Evolutionary conservation across 2,797 vertebrate species (phyloP).

Genomic region (Podargus strigoides): DNA sequence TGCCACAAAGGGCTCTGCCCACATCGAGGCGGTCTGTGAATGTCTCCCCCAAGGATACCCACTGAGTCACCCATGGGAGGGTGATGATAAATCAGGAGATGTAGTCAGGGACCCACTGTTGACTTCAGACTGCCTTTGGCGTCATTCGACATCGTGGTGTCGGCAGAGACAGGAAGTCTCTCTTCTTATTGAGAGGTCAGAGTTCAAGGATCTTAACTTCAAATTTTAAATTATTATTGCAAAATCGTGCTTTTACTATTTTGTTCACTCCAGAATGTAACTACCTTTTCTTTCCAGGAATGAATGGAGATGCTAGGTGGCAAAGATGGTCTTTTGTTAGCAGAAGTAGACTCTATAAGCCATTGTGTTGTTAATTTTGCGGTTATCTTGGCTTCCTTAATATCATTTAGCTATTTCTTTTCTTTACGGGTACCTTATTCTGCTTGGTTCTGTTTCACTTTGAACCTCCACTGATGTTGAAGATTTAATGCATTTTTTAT

Average conservation of each 20-base stretch:
- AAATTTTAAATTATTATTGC: neutral
- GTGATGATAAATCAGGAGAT: neutral
- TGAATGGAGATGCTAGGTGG: neutral
- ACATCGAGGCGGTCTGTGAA: neutral
- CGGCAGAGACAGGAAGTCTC: neutral
- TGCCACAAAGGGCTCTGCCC: neutral
- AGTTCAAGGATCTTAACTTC: neutral
- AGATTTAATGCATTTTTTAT: slow-evolving; percentile 44
- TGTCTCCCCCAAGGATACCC: neutral
- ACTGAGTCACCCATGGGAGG: accelerated
- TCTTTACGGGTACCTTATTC: neutral
- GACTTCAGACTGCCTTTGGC: neutral
- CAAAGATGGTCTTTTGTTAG: slow-evolving; percentile 22
- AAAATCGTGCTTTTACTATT: neutral
- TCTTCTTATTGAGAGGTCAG: neutral
- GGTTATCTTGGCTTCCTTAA: slow-evolving; percentile 10
- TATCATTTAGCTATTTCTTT: slow-evolving; percentile 7
- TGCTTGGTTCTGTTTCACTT: slow-evolving; percentile 21
- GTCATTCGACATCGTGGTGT: accelerated
- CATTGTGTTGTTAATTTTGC: slow-evolving; percentile 28
- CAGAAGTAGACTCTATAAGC: neutral
- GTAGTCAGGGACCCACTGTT: neutral
- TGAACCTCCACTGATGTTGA: neutral
- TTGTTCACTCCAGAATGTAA: neutral
- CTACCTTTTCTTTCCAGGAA: neutral